Evolutionary conservation across 30 jellyfish, hydroid and myxozoan genomes (phyloP).

Genomic region (Aurelia coerulea): DNA sequence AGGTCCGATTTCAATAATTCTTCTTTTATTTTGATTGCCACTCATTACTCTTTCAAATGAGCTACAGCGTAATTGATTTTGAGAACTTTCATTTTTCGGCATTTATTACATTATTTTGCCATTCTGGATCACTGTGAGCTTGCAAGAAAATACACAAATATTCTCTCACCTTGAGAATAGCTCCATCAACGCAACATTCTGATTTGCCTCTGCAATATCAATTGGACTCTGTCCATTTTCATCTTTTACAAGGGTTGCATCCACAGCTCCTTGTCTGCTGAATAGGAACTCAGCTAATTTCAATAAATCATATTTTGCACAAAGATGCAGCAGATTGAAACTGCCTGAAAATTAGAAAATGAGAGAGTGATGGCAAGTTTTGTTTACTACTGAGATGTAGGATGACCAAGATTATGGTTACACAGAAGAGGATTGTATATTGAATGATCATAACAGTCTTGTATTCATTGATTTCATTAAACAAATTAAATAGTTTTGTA

Average conservation of each 20-base stretch:
- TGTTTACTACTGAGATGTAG: background rate
- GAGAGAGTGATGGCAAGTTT: background rate
- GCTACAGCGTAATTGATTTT: too few species aligned
- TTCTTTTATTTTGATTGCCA: too few species aligned
- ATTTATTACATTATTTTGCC: too few species aligned
- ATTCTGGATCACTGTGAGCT: too few species aligned
- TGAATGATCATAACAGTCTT: background rate
- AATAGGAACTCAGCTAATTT: slow-evolving; percentile 74
- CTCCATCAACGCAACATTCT: slow-evolving; percentile 68
- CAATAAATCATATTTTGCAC: slow-evolving; percentile 82
- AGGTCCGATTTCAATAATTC: too few species aligned
- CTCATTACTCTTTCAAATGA: too few species aligned
- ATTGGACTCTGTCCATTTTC: slow-evolving; percentile 77
- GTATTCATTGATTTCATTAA: too few species aligned
- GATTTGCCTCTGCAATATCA: slow-evolving; percentile 66
- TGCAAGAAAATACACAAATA: too few species aligned
- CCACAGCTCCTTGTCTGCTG: slow-evolving; percentile 67
- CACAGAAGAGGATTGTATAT: background rate
- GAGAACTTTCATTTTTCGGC: too few species aligned
- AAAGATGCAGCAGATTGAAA: slow-evolving; percentile 93
- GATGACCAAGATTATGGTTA: too few species aligned
- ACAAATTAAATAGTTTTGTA: too few species aligned
- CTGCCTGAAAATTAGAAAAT: slow-evolving; percentile 8
- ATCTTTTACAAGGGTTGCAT: slow-evolving; percentile 65
- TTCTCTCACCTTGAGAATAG: slow-evolving; percentile 80